Base-by-base conservation (phyloP, 1,140 invertebrate genomes). In the Rhysida immarginata region DNA sequence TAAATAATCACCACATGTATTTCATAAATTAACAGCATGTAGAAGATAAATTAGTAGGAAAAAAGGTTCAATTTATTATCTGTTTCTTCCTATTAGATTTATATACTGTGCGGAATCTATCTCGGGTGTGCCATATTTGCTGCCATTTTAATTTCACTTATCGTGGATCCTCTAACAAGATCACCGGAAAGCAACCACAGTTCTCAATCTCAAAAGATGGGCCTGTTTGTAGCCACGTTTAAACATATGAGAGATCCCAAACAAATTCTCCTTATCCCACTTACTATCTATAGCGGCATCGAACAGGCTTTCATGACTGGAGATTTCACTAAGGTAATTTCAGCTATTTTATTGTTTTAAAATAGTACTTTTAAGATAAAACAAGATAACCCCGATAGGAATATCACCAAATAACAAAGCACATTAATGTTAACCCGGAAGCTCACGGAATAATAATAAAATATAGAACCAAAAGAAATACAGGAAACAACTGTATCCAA, bases 281-380 rank as follows among this genome's bases (percentile, higher is more conserved):
- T 98, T 55, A 97, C 94, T 0, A 73, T 97, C 27, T 98, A 89
- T 81, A 96, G 94, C 63, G 94, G 94, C 46, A 85, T 97, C 77
- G 93, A 97, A 68, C 93, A 98, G 69, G 91, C 89, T 0, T 96
- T 96, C 72, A 87, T 96, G 56, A 84, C 85, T 14, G 89, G 90
- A 43, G 90, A 96, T 63, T 97, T 88, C 66, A 96, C 92, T 3
- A 87, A 87, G 75, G 86, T 89, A 77, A 75, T 54, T 50, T 26
- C n/a, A n/a, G n/a, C n/a, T n/a, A n/a, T n/a, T n/a, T n/a, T n/a
- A n/a, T n/a, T n/a, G n/a, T n/a, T n/a, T n/a, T n/a, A n/a, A n/a
- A n/a, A n/a, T n/a, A n/a, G n/a, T n/a, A n/a, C n/a, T n/a, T n/a
- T n/a, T n/a, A n/a, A n/a, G n/a, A n/a, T n/a, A n/a, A n/a, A n/a